Evolutionary conservation across 2,888 invertebrate genomes (phyloP).

Genomic region (Colostygia pectinataria): DNA sequence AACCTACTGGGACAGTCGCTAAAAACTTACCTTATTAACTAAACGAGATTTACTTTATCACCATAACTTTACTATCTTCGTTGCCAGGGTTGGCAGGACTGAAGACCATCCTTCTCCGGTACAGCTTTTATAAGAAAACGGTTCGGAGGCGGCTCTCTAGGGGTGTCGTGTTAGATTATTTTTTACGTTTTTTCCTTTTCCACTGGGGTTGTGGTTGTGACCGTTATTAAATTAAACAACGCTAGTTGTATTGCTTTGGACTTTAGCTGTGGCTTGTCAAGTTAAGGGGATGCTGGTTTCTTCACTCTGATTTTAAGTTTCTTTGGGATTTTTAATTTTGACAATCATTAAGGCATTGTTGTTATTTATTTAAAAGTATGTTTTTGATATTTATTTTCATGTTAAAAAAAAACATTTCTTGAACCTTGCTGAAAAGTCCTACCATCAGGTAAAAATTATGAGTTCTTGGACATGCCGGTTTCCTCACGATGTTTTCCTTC

Average conservation of each 20-base stretch:
- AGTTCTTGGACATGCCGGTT: no score
- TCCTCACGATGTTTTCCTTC: no score
- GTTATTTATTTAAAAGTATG: no score
- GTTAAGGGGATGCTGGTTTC: conserved; percentile 50
- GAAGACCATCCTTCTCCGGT: conserved; percentile 30
- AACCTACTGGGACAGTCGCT: no score
- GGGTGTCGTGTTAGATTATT: conserved; percentile 62
- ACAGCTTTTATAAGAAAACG: conserved; percentile 64
- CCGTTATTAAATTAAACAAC: conserved; percentile 80
- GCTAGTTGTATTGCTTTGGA: conserved; percentile 64
- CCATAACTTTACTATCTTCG: conserved; percentile 5
- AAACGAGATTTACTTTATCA: conserved; percentile 15
- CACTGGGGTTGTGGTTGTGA: conserved; percentile 51
- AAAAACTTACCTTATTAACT: conserved; percentile 15
- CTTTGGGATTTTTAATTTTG: no score
- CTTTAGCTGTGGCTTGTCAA: conserved; percentile 42
- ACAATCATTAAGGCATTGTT: no score
- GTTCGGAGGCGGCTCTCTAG: conserved; percentile 55
- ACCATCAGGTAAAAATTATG: no score
- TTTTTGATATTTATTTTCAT: no score
- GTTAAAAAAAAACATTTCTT: no score
- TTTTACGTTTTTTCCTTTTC: conserved; percentile 55
- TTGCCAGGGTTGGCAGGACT: conserved; percentile 38
- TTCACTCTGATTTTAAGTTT: no score
- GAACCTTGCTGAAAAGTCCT: no score